phyloP scores from a whole-genome alignment of 1,140 invertebrate species.

The Leptonema lineaticorne region DNA sequence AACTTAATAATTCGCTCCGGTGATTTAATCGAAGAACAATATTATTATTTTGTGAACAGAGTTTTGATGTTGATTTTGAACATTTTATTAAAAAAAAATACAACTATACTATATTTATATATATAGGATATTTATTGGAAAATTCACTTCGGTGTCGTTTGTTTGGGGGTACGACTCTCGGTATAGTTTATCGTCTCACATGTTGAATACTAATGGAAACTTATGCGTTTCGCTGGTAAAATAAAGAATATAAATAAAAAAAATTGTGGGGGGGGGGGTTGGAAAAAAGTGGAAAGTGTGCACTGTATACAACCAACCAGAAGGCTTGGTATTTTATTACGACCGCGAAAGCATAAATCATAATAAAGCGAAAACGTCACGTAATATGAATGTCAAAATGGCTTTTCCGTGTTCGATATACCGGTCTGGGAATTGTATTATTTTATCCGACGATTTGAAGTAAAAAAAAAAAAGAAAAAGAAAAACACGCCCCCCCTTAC shows the following conservation, averaged over 20 bases:
- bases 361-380: constrained; percentile 26
- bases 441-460: not conserved
- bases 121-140: no score
- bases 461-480: not conserved
- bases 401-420: constrained; percentile 22
- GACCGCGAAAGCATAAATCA: constrained; percentile 11
- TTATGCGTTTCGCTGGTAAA: constrained; percentile 6
- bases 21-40: no score
- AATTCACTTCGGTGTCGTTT: no score
- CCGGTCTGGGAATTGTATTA: constrained; percentile 6
- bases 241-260: constrained; percentile 4
- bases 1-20: no score
- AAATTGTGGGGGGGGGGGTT: no score
- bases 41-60: no score
- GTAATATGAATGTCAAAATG: constrained; percentile 26
- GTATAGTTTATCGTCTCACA: not conserved
- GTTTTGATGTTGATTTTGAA: no score
- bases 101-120: no score
- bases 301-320: no score
- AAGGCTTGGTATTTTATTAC: constrained; percentile 5
- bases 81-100: no score
- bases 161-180: no score
- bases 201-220: constrained; percentile 8
- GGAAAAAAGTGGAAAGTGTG: no score
- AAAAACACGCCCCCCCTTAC: not conserved